phyloP scores from a whole-genome alignment of 2,888 invertebrate species.

The Coenonympha glycerion region DNA sequence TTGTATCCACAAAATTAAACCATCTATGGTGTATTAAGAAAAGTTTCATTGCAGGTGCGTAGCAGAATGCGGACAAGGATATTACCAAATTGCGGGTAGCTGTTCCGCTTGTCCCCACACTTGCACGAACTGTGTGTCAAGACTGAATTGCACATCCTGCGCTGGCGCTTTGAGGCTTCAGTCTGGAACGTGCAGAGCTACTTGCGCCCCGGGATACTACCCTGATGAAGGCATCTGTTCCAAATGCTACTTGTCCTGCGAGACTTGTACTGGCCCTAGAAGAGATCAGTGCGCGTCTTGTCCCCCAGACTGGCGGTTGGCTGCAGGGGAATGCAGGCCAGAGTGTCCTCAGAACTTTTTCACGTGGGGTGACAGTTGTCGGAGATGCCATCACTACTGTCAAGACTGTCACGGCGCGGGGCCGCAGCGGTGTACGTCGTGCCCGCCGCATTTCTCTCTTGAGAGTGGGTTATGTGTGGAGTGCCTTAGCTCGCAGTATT shows the following conservation, averaged over 20 bases:
- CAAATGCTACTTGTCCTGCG: conserved; percentile 89
- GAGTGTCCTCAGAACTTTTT: conserved; percentile 91
- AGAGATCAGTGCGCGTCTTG: conserved; percentile 90
- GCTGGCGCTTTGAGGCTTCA: conserved; percentile 84
- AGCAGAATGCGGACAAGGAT: conserved; percentile 85
- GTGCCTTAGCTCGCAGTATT: conserved; percentile 84
- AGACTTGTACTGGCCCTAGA: conserved; percentile 88
- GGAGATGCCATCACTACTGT: conserved; percentile 92
- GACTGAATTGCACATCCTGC: conserved; percentile 88
- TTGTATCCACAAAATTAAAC: too few species aligned
- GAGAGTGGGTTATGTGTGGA: conserved; percentile 84
- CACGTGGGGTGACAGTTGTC: conserved; percentile 87
- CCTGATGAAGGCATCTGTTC: conserved; percentile 89
- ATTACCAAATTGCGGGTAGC: conserved; percentile 82
- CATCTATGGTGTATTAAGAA: too few species aligned
- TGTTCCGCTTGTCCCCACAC: conserved; percentile 88
- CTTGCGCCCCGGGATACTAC: conserved; percentile 88
- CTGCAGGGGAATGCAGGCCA: conserved; percentile 88
- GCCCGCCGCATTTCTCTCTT: conserved; percentile 82
- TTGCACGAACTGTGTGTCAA: conserved; percentile 84
- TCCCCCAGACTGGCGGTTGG: conserved; percentile 85
- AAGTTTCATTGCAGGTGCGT: conserved; percentile 76
- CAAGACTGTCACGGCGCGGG: conserved; percentile 90
- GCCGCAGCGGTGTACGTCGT: conserved; percentile 83
- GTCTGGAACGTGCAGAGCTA: conserved; percentile 87